Base-by-base conservation (phyloP, 2,113 vertebrate species). In the Aegithalos caudatus region DNA sequence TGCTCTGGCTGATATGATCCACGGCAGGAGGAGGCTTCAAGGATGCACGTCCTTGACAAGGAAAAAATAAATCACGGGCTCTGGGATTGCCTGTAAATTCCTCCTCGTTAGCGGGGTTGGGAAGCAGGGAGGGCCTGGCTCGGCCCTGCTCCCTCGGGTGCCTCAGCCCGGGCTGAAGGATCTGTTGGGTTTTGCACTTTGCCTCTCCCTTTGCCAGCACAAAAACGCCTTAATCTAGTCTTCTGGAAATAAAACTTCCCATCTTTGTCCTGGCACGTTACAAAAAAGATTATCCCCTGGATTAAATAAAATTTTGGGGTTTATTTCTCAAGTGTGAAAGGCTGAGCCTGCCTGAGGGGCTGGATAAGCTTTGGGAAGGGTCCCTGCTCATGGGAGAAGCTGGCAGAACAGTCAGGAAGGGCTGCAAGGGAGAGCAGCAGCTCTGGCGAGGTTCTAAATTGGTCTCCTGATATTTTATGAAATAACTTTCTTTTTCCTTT, bases 401-500 rank as follows among this genome's bases (percentile, higher is more conserved):
- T 50, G 8, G 2, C 18, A 2, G 17, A 78, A 0, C 5, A 1
- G 4, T 57, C 23, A 72, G 71, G 64, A 85, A 89, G 82, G 93
- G 93, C 87, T 88, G 45, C 42, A 18, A 4, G 1, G 27, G 44
- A 50, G 2, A 70, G 56, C 62, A 37, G 79, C n/a, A 14, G 66
- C 62, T 66, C 54, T 42, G 6, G 38, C 4, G 1, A 71, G 79
- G 28, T 53, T 66, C n/a, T 82, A 94, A 97, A 97, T 85, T 88
- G 91, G 93, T 97, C 98, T 97, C 97, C 83, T 97, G 97, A 94
- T 97, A 92, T 81, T 97, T 96, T 94, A 88, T 96, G 95, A 98
- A 98, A 97, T 96, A 95, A 92, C 84, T 86, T 76, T 45, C 9
- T 51, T 65, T 95, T 86, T 76, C 38, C 9, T 51, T 65, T 95